phyloP scores from a whole-genome alignment of 2,113 vertebrate species.

The Sminthopsis crassicaudata region DNA sequence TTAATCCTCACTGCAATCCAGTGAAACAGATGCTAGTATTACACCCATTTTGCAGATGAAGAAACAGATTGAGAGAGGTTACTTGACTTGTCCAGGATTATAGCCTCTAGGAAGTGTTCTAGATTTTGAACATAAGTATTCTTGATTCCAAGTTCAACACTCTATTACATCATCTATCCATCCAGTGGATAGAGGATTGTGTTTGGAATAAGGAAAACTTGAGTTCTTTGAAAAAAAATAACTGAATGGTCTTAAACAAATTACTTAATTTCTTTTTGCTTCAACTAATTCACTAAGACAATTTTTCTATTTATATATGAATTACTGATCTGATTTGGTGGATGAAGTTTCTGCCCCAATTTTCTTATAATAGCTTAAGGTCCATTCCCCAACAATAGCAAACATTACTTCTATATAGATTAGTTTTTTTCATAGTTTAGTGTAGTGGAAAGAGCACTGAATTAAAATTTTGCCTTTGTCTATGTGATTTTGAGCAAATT shows the following conservation, averaged over 20 bases:
- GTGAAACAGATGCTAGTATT: neutral
- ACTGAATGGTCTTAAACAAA: neutral
- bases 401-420: neutral
- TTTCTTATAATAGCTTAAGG: neutral
- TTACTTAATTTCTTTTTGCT: neutral
- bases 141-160: neutral
- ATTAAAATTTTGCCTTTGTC: neutral
- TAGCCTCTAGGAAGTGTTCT: neutral
- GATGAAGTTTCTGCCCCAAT: neutral
- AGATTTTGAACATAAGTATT: neutral
- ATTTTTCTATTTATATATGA: neutral
- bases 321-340: neutral
- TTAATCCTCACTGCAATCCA: neutral
- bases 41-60: neutral
- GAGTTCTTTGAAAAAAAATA: neutral
- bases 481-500: neutral
- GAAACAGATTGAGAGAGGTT: neutral
- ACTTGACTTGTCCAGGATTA: neutral
- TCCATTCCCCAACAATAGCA: neutral
- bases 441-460: neutral
- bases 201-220: neutral
- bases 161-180: neutral
- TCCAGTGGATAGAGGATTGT: neutral
- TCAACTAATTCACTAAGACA: neutral
- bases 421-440: neutral